Conservation (phyloP, 1,140 invertebrate genomes). For the Nymphalis io region DNA sequence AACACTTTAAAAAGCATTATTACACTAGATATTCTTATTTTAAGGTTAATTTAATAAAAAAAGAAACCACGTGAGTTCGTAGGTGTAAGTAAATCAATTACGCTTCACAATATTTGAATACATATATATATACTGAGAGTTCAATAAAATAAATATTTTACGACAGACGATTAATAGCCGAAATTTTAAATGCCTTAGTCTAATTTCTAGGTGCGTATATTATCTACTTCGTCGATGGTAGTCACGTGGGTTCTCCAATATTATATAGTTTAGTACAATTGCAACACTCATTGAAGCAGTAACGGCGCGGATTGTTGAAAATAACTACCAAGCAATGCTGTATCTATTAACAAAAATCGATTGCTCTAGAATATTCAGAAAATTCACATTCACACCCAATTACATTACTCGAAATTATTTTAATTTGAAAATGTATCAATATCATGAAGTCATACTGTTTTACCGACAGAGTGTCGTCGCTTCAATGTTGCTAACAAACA, state of each 20-base stretch:
- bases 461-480: conserved; percentile 34
- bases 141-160: background rate
- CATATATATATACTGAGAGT: background rate
- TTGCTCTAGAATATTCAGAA: background rate
- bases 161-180: conserved; percentile 9
- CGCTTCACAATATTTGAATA: background rate
- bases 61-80: background rate
- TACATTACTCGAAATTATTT: background rate
- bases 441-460: conserved; percentile 12
- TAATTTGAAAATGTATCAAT: conserved; percentile 11
- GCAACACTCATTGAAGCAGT: conserved; percentile 18
- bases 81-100: background rate
- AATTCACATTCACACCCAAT: conserved; percentile 13
- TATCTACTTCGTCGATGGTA: conserved; percentile 15
- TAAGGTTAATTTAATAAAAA: conserved; percentile 4
- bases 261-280: conserved; percentile 6
- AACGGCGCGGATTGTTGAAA: conserved; percentile 18
- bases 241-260: conserved; percentile 3
- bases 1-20: conserved; percentile 26
- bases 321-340: conserved; percentile 22
- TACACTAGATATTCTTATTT: conserved; percentile 10
- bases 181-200: conserved; percentile 4
- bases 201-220: conserved; percentile 22
- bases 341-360: conserved; percentile 21
- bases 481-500: conserved; percentile 40